Conservation (phyloP, 2,113 vertebrate genomes). For the Pluvianellus socialis region DNA sequence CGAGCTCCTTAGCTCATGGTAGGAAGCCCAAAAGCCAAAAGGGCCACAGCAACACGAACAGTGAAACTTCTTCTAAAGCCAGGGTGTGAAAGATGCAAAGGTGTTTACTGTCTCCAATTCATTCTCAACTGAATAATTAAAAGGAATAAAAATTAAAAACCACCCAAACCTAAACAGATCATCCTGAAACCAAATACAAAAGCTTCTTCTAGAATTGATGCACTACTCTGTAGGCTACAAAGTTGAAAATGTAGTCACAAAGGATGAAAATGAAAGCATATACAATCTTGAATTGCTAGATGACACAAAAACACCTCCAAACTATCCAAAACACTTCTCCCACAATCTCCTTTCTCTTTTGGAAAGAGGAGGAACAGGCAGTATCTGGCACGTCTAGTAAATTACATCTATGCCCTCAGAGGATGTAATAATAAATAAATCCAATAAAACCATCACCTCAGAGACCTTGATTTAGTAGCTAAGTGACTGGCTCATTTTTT, state of each 20-base stretch:
- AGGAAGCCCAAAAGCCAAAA: background rate
- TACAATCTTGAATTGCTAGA: background rate
- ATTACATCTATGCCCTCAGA: background rate
- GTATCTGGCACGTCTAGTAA: background rate
- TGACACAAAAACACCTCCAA: background rate
- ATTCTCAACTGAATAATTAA: background rate
- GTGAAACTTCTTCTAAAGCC: background rate
- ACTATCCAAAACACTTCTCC: background rate
- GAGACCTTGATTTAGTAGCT: background rate
- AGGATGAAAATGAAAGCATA: background rate
- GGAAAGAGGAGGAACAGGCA: background rate
- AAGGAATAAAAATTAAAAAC: background rate
- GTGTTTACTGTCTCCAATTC: background rate
- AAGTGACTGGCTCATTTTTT: background rate
- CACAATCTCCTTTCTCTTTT: background rate
- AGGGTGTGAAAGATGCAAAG: background rate
- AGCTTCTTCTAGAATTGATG: background rate
- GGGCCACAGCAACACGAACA: background rate
- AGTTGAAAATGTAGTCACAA: background rate
- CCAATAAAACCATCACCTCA: background rate
- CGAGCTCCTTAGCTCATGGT: background rate
- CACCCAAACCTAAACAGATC: background rate
- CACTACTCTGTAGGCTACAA: background rate
- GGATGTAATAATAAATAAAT: background rate
- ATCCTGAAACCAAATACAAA: background rate